A percentile compares a stretch with the other conserved stretches of the same genome.
Conservation (phyloP, 2,113 vertebrate genomes). For the Ceyx margarethae region DNA sequence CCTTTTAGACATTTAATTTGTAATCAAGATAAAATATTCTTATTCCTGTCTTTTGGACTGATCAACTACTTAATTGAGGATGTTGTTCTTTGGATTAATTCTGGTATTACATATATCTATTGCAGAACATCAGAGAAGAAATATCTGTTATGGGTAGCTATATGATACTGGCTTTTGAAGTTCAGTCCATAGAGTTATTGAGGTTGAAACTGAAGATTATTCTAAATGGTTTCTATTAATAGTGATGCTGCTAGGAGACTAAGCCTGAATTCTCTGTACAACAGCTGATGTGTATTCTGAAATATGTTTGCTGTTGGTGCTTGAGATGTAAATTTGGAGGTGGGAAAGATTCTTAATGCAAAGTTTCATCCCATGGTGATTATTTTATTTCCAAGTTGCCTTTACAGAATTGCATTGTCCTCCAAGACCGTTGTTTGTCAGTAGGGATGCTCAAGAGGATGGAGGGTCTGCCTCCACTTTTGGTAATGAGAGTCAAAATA, state of each 20-base stretch:
- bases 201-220: slow-evolving; percentile 65
- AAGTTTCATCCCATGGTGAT: background rate
- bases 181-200: slow-evolving; percentile 20
- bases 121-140: background rate
- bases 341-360: background rate
- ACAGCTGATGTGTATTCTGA: slow-evolving; percentile 61
- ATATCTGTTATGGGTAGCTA: background rate
- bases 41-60: background rate
- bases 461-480: background rate
- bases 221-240: slow-evolving; percentile 69
- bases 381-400: slow-evolving; percentile 1
- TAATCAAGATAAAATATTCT: background rate
- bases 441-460: background rate
- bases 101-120: background rate
- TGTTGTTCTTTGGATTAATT: background rate
- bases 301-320: slow-evolving; percentile 42
- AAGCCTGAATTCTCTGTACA: slow-evolving; percentile 51
- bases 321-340: slow-evolving; percentile 11
- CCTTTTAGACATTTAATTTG: background rate
- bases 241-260: slow-evolving; percentile 70
- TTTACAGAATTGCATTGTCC: background rate
- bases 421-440: background rate
- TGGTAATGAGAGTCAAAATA: background rate
- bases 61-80: background rate
- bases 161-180: slow-evolving; percentile 5